Evolutionary conservation across 1,140 invertebrate species (phyloP), one percentile per base, ranked within the genome.

Genomic region (Batillaria attramentaria): DNA sequence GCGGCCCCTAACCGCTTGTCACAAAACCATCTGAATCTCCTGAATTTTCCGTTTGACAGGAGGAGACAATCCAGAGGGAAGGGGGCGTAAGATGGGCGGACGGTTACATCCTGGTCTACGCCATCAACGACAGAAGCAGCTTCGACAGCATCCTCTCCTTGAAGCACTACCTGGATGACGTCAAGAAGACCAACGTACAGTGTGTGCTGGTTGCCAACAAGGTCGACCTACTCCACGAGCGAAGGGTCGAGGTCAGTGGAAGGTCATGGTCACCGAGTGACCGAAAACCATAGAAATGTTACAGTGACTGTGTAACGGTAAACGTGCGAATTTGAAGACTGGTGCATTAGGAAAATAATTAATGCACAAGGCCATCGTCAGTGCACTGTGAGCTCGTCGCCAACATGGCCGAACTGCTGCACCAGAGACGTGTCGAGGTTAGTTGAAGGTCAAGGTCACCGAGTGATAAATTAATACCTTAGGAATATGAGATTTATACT

Each of bases 171-270:
- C 72, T 88, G 85, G 95, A 96, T 85, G 91, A 95, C 42, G 91
- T 94, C 82, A 93, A 94, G 79, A 93, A 94, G 85, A 89, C 86
- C 50, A 89, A 89, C 79, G 85, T 86, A 0, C 85, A 87, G 42
- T 93, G 97, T 33, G 94, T 96, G 37, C 89, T 96, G 72, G 95
- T 97, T 20, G 97, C 94, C 33, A 98, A 98, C 88, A 98, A 98
- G 92, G 95, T 94, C 13, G 96, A 98, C 87, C 96, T 98, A 94
- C 95, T 97, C 46, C 96, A 97, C 90, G 91, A 97, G 72, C 92
- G 96, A 84, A 95, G 97, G 93, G 95, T 98, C 74, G 95, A 94
- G 84, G 93, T 93, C 13, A 95, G 96, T 83, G 97, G 24, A 10
- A 50, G 24, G 46, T 50, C 10, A 50, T n/a, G n/a, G n/a, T n/a